phyloP scores from a whole-genome alignment of 2,888 invertebrate species.

The Halictus quadricinctus region DNA sequence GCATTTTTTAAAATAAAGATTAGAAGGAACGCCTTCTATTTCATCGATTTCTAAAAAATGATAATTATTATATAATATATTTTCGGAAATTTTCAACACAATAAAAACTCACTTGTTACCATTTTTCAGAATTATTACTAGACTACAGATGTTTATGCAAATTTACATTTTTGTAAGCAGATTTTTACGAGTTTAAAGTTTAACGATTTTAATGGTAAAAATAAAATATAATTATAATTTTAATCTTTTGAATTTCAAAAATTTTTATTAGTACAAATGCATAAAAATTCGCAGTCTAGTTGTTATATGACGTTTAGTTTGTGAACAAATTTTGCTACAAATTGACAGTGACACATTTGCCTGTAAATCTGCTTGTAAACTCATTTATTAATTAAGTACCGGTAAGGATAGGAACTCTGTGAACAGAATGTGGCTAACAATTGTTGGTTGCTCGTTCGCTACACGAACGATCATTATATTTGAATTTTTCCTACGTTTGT shows the following conservation, averaged over 20 bases:
- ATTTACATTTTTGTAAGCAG: neutral
- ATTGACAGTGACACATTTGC: neutral
- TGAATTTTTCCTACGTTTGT: neutral
- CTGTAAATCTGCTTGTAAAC: neutral
- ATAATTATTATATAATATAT: neutral
- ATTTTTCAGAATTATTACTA: neutral
- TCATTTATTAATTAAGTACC: neutral
- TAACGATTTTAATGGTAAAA: neutral
- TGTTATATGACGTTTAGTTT: neutral
- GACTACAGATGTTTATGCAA: slow-evolving; percentile 1
- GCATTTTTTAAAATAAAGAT: neutral
- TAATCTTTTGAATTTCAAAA: neutral
- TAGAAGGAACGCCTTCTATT: neutral
- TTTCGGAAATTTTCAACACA: neutral
- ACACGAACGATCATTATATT: neutral
- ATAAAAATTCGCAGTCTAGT: neutral
- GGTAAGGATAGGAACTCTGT: slow-evolving; percentile 2
- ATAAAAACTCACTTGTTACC: neutral
- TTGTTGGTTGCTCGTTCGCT: neutral
- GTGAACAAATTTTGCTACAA: neutral
- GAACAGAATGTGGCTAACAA: neutral
- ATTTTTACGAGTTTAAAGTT: neutral
- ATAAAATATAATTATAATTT: neutral
- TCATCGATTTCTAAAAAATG: neutral
- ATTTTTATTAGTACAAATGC: neutral